These are phyloP conservation scores for Empidonax traillii DNA, from an alignment of 2,113 vertebrate species.

Conservation along the genomic window DNA sequence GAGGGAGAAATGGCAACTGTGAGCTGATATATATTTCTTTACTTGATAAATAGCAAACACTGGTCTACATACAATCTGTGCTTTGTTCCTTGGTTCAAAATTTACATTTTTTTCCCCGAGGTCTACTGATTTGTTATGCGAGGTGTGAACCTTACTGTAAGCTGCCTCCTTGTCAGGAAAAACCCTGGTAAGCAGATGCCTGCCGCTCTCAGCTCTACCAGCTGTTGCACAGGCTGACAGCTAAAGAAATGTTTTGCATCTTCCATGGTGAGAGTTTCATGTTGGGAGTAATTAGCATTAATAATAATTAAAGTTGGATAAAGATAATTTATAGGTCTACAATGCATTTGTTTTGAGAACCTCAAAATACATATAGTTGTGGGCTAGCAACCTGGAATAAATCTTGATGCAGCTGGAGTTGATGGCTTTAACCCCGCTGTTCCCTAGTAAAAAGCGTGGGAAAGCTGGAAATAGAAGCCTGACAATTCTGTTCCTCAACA, in stretches of 20 bases:
- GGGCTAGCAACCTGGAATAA: background rate
- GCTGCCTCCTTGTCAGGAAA: background rate
- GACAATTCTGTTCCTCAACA: background rate
- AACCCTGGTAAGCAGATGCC: background rate
- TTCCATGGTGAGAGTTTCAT: background rate
- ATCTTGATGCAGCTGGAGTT: background rate
- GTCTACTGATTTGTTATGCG: background rate
- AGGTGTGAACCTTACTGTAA: background rate
- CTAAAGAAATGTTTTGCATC: background rate
- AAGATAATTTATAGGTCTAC: background rate
- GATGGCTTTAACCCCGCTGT: background rate
- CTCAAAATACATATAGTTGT: background rate
- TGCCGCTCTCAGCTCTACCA: background rate
- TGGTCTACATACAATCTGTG: background rate
- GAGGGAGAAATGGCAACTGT: background rate
- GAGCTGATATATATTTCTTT: background rate
- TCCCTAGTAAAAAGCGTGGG: background rate
- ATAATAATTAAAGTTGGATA: background rate
- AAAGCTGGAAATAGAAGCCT: background rate
- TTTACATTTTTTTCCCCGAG: background rate
- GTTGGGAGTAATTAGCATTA: constrained; percentile 12
- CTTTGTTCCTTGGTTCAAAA: background rate
- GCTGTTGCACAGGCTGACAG: background rate
- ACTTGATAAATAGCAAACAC: background rate
- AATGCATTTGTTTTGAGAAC: background rate